These are phyloP conservation scores for Cryptocephalus moraei DNA, from an alignment of 2,888 invertebrate genomes.

Conservation along the genomic window DNA sequence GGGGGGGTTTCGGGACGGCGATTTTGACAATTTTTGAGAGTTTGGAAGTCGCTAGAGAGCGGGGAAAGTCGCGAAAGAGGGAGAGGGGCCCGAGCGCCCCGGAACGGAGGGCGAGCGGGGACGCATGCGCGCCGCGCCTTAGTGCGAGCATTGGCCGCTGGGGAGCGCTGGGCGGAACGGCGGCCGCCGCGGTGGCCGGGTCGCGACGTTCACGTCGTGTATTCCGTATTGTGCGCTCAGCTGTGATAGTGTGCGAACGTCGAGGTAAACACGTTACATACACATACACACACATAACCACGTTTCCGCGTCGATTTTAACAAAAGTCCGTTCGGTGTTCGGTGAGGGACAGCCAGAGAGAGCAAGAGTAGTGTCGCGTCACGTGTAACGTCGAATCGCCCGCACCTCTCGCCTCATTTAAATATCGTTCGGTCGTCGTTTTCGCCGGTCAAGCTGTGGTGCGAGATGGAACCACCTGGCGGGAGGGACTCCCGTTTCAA, in stretches of 20 bases:
- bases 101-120: neutral
- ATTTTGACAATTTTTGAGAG: neutral
- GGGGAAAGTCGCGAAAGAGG: too few species aligned
- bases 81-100: neutral
- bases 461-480: slow-evolving; percentile 78
- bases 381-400: neutral
- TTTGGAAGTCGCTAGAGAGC: too few species aligned
- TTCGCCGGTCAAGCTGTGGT: slow-evolving; percentile 36
- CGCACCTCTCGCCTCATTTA: slow-evolving; percentile 7
- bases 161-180: slow-evolving; percentile 29
- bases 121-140: slow-evolving; percentile 26
- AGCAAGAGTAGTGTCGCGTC: neutral
- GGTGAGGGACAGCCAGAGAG: slow-evolving; percentile 2
- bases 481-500: slow-evolving; percentile 86
- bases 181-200: too few species aligned
- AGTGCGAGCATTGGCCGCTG: slow-evolving; percentile 32
- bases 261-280: slow-evolving; percentile 17
- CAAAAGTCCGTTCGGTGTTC: neutral
- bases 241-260: slow-evolving; percentile 29
- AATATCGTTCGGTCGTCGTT: slow-evolving; percentile 7
- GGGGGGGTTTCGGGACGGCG: too few species aligned
- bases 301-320: neutral
- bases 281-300: neutral
- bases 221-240: slow-evolving; percentile 32
- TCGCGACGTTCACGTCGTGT: slow-evolving; percentile 7